Evolutionary conservation across 2,888 invertebrate species (phyloP).

Genomic region (Lithophane leautieri): DNA sequence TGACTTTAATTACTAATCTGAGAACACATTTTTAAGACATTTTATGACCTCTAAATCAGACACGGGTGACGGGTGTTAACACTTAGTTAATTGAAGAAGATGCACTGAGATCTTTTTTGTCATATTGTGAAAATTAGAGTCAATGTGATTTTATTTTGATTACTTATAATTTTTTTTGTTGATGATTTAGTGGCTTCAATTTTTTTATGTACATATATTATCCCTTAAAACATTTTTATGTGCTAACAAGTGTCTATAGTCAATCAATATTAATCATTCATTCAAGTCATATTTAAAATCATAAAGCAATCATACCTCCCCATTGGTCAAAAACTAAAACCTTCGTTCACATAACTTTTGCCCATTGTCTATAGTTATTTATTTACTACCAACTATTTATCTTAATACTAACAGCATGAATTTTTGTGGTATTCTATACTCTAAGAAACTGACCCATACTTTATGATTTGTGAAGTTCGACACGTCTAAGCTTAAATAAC

Average conservation of each 20-base stretch:
- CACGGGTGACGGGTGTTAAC: conserved; percentile 37
- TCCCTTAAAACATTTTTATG: conserved; percentile 31
- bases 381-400: conserved; percentile 50
- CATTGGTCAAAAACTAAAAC: conserved; percentile 29
- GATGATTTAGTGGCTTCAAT: conserved; percentile 39
- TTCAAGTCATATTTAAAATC: conserved; percentile 23
- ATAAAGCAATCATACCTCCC: conserved; percentile 40
- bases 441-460: conserved; percentile 65
- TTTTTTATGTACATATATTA: conserved; percentile 36
- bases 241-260: conserved; percentile 48
- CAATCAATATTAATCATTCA: conserved; percentile 38
- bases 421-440: conserved; percentile 48
- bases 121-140: conserved; percentile 24
- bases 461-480: conserved; percentile 56
- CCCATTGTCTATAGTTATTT: conserved; percentile 37
- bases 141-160: conserved; percentile 24
- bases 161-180: conserved; percentile 20
- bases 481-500: conserved; percentile 58
- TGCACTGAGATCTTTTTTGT: conserved; percentile 40
- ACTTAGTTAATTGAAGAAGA: conserved; percentile 42
- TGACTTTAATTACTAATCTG: conserved; percentile 50
- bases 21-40: conserved; percentile 32
- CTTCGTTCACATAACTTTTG: conserved; percentile 44
- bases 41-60: conserved; percentile 48
- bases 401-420: conserved; percentile 63